Evolutionary conservation across 2,113 vertebrate genomes (phyloP).

Genomic region (Acrocephalus kingi): DNA sequence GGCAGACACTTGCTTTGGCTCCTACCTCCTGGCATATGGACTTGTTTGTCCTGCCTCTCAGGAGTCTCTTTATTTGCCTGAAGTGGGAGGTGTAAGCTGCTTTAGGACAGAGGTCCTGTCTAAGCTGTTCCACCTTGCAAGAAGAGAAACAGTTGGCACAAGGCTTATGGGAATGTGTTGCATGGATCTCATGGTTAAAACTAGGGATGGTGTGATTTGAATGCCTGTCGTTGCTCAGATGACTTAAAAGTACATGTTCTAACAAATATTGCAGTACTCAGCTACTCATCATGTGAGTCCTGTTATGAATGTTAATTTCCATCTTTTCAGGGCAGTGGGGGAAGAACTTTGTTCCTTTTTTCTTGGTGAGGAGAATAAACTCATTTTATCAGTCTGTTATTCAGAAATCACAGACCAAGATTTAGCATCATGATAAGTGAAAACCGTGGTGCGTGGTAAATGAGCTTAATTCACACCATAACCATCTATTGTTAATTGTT

Average conservation of each 20-base stretch:
- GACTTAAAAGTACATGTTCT: background rate
- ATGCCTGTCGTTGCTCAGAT: background rate
- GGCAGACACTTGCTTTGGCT: background rate
- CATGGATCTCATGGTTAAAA: background rate
- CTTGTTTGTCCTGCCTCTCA: background rate
- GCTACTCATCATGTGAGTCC: background rate
- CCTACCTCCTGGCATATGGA: background rate
- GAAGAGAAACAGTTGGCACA: background rate
- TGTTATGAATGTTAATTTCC: background rate
- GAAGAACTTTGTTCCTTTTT: background rate
- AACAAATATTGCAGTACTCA: background rate
- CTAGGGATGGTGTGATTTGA: background rate
- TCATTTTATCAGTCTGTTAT: background rate
- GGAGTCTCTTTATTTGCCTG: background rate
- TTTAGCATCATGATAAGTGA: background rate
- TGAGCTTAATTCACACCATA: background rate
- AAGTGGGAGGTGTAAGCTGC: slow-evolving; percentile 6
- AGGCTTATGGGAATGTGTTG: background rate
- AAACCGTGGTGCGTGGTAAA: background rate
- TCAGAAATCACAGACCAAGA: background rate
- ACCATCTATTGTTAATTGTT: background rate
- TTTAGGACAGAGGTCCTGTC: background rate
- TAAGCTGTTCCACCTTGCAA: background rate
- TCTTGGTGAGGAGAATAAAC: background rate
- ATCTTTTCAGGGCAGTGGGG: background rate